Evolutionary conservation across 2,113 vertebrate genomes (phyloP).

Genomic region (Lophura nycthemera): DNA sequence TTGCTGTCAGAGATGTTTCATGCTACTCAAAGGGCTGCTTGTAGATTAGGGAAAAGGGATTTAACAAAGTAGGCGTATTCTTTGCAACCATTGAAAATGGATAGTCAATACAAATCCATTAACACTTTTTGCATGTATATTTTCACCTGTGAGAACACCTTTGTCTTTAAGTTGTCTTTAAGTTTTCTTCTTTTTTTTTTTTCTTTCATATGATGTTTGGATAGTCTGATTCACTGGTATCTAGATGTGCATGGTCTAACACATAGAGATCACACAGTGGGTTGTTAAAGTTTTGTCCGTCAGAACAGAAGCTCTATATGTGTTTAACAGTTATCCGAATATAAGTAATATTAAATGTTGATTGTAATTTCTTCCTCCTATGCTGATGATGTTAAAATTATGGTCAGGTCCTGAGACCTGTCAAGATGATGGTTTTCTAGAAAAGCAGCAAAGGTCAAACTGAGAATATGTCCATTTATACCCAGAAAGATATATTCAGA

Average conservation of each 20-base stretch:
- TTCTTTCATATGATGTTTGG: not conserved
- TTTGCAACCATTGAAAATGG: not conserved
- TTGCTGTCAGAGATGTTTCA: not conserved
- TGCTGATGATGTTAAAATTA: not conserved
- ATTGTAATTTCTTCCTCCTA: not conserved
- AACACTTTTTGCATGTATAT: not conserved
- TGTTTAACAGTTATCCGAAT: not conserved
- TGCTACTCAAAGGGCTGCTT: not conserved
- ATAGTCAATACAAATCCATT: not conserved
- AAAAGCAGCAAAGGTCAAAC: not conserved
- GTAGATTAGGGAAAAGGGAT: not conserved
- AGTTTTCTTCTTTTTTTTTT: not conserved
- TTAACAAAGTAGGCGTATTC: not conserved
- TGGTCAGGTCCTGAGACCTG: not conserved
- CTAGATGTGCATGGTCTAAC: not conserved
- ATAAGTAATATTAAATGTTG: not conserved
- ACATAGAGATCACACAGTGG: not conserved
- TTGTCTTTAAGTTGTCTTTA: rapidly evolving
- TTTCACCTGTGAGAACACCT: not conserved
- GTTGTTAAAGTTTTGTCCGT: not conserved
- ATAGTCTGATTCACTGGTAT: not conserved
- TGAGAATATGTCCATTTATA: not conserved
- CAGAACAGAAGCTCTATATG: not conserved
- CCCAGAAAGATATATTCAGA: not conserved
- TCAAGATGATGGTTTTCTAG: not conserved